These are phyloP conservation scores for Lysandra coridon DNA, from an alignment of 2,888 invertebrate species.

Conservation along the genomic window DNA sequence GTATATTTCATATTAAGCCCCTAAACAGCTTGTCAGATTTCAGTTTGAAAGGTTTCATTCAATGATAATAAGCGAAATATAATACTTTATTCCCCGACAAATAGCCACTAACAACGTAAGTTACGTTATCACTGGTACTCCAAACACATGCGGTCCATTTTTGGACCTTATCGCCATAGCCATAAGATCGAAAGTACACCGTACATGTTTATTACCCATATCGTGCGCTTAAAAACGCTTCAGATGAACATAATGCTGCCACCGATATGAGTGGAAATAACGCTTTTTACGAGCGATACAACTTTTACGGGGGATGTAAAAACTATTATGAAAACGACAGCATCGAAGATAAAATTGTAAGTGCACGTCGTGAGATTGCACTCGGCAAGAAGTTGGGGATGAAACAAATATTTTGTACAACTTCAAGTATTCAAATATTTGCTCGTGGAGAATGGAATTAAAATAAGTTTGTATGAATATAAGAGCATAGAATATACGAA, in stretches of 20 bases:
- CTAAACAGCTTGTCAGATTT: too few relatives aligned
- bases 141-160: neutral
- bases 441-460: neutral
- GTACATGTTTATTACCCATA: neutral
- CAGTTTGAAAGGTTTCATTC: too few relatives aligned
- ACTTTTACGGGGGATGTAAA: neutral
- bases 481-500: neutral
- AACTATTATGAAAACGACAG: neutral
- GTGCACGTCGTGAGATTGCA: neutral
- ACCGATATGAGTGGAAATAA: constrained; percentile 21
- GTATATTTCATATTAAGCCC: too few relatives aligned
- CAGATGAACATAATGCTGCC: constrained; percentile 23
- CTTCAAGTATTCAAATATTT: neutral
- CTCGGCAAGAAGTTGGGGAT: neutral
- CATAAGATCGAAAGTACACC: neutral
- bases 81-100: neutral
- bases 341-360: constrained; percentile 1
- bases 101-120: neutral
- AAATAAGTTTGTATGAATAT: neutral
- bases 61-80: neutral
- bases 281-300: constrained; percentile 14
- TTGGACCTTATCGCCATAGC: neutral
- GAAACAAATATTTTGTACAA: neutral
- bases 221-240: neutral
- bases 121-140: neutral